Conservation (phyloP, 2,113 vertebrate genomes). For the Panthera uncia region DNA sequence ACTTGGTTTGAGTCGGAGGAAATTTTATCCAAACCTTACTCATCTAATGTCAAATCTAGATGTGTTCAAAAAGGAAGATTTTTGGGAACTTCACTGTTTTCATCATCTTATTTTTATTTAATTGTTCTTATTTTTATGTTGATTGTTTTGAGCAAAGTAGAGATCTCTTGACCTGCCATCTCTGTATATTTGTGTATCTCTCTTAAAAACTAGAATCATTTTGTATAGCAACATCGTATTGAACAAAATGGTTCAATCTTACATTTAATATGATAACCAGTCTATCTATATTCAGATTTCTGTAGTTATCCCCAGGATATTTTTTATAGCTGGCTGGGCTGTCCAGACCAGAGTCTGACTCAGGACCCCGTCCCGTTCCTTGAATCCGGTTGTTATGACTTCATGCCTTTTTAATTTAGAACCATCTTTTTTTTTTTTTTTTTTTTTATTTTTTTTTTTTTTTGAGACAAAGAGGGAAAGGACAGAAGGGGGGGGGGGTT, state of each 20-base stretch:
- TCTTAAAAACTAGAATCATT: not conserved
- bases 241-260: conserved; percentile 17
- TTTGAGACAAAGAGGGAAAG: too few relatives aligned
- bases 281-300: not conserved
- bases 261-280: not conserved
- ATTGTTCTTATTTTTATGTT: not conserved
- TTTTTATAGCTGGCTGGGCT: not conserved
- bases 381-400: not conserved
- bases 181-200: not conserved
- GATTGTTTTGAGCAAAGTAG: conserved; percentile 6
- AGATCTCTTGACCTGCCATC: not conserved
- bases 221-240: not conserved
- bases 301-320: not conserved
- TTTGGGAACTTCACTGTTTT: not conserved
- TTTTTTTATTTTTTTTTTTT: too few relatives aligned
- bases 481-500: too few relatives aligned
- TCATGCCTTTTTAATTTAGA: not conserved
- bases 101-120: not conserved
- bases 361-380: not conserved
- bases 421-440: not conserved
- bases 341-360: not conserved
- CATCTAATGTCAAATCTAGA: not conserved
- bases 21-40: not conserved
- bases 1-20: not conserved
- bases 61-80: not conserved